Conservation (phyloP, 1,140 invertebrate species). For the Drosophila prosaltans region DNA sequence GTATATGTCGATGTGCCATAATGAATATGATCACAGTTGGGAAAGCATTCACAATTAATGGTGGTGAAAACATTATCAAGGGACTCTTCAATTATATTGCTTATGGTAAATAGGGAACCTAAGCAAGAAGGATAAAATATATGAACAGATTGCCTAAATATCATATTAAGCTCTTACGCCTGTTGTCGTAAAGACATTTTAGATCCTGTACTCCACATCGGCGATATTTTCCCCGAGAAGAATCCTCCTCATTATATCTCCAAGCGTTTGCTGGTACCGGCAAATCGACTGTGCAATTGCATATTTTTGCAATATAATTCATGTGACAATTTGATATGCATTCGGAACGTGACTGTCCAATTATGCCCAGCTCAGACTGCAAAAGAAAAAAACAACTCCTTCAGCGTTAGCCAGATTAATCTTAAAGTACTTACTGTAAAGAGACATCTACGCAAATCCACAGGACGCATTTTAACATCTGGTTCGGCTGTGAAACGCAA, state of each 20-base stretch:
- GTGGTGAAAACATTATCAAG: slow-evolving; percentile 49
- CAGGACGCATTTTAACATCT: slow-evolving; percentile 49
- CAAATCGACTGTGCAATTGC: slow-evolving; percentile 35
- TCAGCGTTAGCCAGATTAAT: background rate
- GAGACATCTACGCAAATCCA: slow-evolving; percentile 54
- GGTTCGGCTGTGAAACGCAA: slow-evolving; percentile 51
- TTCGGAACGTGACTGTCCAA: slow-evolving; percentile 30
- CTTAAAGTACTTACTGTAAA: slow-evolving; percentile 30
- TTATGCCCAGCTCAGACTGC: background rate
- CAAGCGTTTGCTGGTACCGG: background rate
- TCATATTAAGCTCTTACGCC: slow-evolving; percentile 15
- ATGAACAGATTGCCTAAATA: background rate
- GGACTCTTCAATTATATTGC: slow-evolving; percentile 73
- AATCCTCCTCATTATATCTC: background rate
- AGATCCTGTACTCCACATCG: slow-evolving; percentile 47
- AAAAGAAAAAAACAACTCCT: fast-evolving
- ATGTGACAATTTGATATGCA: slow-evolving; percentile 57
- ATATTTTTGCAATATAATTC: slow-evolving; percentile 44
- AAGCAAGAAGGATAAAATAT: background rate
- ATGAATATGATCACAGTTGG: slow-evolving; percentile 62
- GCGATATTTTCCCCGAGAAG: background rate
- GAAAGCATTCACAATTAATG: slow-evolving; percentile 61
- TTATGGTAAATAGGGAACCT: slow-evolving; percentile 39
- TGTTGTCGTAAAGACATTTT: slow-evolving; percentile 41
- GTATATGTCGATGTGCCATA: slow-evolving; percentile 62